Conservation (phyloP, 2,113 vertebrate species). For the Cyprinus carpio region DNA sequence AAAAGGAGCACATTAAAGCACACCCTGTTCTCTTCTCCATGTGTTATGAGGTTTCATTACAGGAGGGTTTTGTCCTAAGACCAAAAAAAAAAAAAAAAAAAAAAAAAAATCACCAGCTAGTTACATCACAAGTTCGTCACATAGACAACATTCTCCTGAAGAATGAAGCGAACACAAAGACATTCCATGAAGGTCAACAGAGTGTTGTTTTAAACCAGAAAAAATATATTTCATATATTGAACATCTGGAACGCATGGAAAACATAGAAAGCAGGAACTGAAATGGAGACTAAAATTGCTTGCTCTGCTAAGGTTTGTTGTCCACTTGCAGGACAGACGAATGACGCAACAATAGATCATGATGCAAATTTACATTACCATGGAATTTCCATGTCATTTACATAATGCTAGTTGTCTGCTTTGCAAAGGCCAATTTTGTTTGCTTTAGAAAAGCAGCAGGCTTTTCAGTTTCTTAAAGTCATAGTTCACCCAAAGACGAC, state of each 20-base stretch:
- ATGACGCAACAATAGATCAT: not conserved
- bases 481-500: not conserved
- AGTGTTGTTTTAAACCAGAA: not conserved
- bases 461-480: not conserved
- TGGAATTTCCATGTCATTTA: constrained; percentile 15
- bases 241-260: not conserved
- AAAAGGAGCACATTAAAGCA: not conserved
- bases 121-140: constrained; percentile 22
- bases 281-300: not conserved
- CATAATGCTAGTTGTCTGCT: constrained; percentile 26
- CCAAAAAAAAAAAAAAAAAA: too few relatives aligned
- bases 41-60: not conserved
- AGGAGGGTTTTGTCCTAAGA: not conserved
- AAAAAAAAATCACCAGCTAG: too few relatives aligned
- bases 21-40: constrained; percentile 5
- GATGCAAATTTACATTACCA: not conserved
- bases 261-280: not conserved
- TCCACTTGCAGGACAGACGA: not conserved
- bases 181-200: not conserved
- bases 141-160: constrained; percentile 38
- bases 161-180: not conserved
- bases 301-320: not conserved
- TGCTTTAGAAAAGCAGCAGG: constrained; percentile 21
- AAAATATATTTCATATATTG: not conserved
- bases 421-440: constrained; percentile 12